A percentile compares a stretch with the other conserved stretches of the same genome.
Evolutionary conservation across 2,113 vertebrate genomes (phyloP).

Genomic region (Pogona vitticeps): DNA sequence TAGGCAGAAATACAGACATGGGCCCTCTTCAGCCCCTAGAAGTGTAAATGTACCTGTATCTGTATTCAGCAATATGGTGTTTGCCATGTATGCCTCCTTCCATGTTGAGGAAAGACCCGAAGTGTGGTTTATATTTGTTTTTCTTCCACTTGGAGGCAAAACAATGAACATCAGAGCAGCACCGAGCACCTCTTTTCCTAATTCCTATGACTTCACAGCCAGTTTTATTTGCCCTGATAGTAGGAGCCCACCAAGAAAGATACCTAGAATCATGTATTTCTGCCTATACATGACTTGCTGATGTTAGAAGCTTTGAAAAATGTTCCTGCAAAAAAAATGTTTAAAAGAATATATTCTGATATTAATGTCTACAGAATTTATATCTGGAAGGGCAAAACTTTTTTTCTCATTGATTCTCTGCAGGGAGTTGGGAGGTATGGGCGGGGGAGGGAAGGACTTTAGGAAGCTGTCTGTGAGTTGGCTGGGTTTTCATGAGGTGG

Average conservation of each 20-base stretch:
- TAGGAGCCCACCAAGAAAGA: not conserved
- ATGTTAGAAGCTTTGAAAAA: not conserved
- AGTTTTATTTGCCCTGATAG: not conserved
- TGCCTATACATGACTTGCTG: not conserved
- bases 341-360: not conserved
- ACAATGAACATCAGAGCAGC: not conserved
- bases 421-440: constrained; percentile 42
- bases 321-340: not conserved
- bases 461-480: constrained; percentile 23
- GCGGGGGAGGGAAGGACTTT: constrained; percentile 31
- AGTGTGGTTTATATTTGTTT: not conserved
- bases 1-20: not conserved
- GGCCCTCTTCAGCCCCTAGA: not conserved
- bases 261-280: no score
- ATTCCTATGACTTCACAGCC: not conserved
- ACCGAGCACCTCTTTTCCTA: not conserved
- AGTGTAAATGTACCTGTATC: not conserved
- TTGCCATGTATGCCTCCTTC: not conserved
- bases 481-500: constrained; percentile 67
- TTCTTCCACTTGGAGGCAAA: not conserved
- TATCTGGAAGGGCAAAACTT: not conserved
- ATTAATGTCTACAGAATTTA: not conserved
- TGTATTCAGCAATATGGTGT: not conserved
- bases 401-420: constrained; percentile 32
- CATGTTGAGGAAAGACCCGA: not conserved